Base-by-base conservation (phyloP, 2,113 vertebrate species). In the Calonectris borealis region DNA sequence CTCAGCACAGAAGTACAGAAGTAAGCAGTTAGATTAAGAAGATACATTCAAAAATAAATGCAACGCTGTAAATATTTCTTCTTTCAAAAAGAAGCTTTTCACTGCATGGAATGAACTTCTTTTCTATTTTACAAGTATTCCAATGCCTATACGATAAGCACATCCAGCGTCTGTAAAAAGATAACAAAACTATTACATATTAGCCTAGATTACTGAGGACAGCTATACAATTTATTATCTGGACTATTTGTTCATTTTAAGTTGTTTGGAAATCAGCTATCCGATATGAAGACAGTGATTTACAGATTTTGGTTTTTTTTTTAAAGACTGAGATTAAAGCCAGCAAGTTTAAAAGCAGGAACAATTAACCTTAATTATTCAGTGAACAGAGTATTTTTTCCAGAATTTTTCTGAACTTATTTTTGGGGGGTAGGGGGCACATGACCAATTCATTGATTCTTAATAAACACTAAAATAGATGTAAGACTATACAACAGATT, bases 41-140 rank as follows among this genome's bases (percentile, higher is more conserved):
- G 22, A 62, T 8, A 40, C 9, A 65, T 55, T 75, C 7, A 77
- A 89, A 96, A 72, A 48, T 15, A 77, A 92, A 88, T 11, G 13
- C 29, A 94, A 60, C 7, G 9, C 11, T 84, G 5, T 55, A 80
- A 88, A 44, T 42, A 68, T 51, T 68, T 68, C 52, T 38, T 94
- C 61, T 71, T 82, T 60, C 38, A 71, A 86, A 75, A 95, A 58
- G 32, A 15, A 84, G 38, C 6, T 86, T 94, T 91, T 78, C 14
- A 11, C 26, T 76, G 58, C 31, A 69, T n/a, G 36, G 62, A 75
- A 82, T 68, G 13, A 79, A 88, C 36, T 66, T 82, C 68, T 90
- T 86, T 88, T 42, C 62, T 92, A 70, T 77, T 93, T 70, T 90
- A 61, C 36, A 90, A 92, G 40, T 86, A 61, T 92, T 90, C 85